Evolutionary conservation across 1,140 invertebrate genomes (phyloP), one percentile per base, ranked within the genome.

Genomic region (Geopemphigus sp.): DNA sequence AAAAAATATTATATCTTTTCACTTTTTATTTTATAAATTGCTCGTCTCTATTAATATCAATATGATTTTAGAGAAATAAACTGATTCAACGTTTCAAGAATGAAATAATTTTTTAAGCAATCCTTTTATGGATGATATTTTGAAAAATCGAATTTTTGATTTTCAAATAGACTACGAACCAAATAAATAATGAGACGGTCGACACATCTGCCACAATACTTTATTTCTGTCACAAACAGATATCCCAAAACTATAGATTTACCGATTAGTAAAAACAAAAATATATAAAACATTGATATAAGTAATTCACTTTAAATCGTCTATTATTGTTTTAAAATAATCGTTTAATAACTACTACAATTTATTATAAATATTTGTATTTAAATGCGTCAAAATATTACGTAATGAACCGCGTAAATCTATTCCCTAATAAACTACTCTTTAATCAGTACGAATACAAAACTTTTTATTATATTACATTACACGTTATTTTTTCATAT

Each of bases 221-320:
- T 68, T 22, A 68, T 47, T 68, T 45, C 39, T 47, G 19, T 63
- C 59, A 63, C 14, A 17, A 63, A 63, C 59, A 63, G 59, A 63
- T 32, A 63, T 32, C 32, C 26, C 11, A 32, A 63, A 63, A 10
- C 12, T 32, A 19, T 12, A 59, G 22, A 14, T 63, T 63, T 5
- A 5, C 26, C 5, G 59, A 63, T 15, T 63, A 63, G 1, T 19
- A 1, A 1, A 63, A 29, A 29, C 15, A 19, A 63, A 63, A 63
- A 15, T n/a, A 4, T 29, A 1, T 32, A 14, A 63, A 17, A 5
- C n/a, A 63, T 32, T 32, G 8, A n/a, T 32, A 5, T 32, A 8
- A 8, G 12, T n/a, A 39, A 39, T 39, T 39, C 8, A 57, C 22
- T 24, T 57, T 17, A 54, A 54, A 54, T 54, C 53, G 12, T 19